A percentile compares a stretch with the other conserved stretches of the same genome.
phyloP scores from a whole-genome alignment of 2,113 vertebrate genomes.

The Protobothrops mucrosquamatus region DNA sequence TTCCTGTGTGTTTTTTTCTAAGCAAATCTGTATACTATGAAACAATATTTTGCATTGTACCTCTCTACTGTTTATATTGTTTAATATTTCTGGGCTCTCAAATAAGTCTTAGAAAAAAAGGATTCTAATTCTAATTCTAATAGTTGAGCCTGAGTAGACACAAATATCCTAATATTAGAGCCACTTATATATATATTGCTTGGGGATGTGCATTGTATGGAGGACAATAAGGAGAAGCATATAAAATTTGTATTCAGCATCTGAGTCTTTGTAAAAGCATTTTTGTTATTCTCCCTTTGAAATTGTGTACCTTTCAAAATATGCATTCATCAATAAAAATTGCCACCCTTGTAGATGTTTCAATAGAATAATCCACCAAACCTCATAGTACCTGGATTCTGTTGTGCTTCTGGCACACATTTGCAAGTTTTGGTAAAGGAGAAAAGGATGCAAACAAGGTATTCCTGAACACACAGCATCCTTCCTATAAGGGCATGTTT shows the following conservation, averaged over 20 bases:
- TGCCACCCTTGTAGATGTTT: not conserved
- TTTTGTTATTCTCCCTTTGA: not conserved
- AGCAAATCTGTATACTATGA: not conserved
- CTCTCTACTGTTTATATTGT: not conserved
- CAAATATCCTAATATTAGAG: not conserved
- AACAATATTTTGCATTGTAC: not conserved
- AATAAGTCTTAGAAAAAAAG: not conserved
- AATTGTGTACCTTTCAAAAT: not conserved
- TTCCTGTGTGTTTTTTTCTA: not conserved
- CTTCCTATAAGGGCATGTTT: not conserved
- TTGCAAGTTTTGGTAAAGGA: not conserved
- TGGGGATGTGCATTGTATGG: not conserved
- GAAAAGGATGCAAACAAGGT: not conserved
- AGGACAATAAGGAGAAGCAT: not conserved
- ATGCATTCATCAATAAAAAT: not conserved
- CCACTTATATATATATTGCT: too few relatives aligned
- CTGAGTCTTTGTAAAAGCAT: not conserved
- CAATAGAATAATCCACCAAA: not conserved
- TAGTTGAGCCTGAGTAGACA: too few relatives aligned
- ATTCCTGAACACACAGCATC: not conserved
- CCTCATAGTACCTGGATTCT: not conserved
- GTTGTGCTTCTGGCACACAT: not conserved
- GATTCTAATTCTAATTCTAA: too few relatives aligned
- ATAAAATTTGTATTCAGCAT: not conserved
- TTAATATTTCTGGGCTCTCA: not conserved